Percentiles rank a stretch among this genome's conserved stretches.
Conservation (phyloP, 2,888 invertebrate genomes). For the Sceliomorpha sp. region DNA sequence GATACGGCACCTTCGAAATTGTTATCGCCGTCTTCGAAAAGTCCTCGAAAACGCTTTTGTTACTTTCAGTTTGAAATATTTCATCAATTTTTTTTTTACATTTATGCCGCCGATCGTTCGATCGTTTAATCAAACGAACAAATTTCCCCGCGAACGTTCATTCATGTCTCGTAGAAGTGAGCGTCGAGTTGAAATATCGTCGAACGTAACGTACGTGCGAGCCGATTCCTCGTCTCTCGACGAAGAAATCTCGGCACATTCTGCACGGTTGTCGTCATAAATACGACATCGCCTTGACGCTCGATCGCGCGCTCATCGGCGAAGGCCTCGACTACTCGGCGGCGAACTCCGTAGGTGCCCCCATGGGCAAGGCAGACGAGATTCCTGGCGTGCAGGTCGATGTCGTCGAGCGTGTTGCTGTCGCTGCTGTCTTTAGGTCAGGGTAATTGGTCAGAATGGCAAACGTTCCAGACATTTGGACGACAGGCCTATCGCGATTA, state of each 20-base stretch:
- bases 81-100: too few species aligned
- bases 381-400: slow-evolving; percentile 38
- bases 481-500: slow-evolving; percentile 4
- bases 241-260: slow-evolving; percentile 4
- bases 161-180: too few species aligned
- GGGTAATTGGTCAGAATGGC: slow-evolving; percentile 28
- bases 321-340: background rate
- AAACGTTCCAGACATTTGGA: slow-evolving; percentile 14
- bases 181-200: background rate
- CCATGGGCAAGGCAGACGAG: slow-evolving; percentile 33
- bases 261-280: background rate
- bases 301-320: background rate
- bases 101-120: too few species aligned
- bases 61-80: too few species aligned
- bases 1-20: too few species aligned
- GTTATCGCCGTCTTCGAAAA: too few species aligned
- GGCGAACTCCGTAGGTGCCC: slow-evolving; percentile 7
- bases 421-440: slow-evolving; percentile 38
- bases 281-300: slow-evolving; percentile 6
- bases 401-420: slow-evolving; percentile 30
- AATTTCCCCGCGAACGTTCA: too few species aligned
- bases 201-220: background rate
- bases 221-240: background rate
- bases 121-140: too few species aligned
- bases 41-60: too few species aligned